Conservation (phyloP, 2,113 vertebrate genomes). For the Ameiurus melas region DNA sequence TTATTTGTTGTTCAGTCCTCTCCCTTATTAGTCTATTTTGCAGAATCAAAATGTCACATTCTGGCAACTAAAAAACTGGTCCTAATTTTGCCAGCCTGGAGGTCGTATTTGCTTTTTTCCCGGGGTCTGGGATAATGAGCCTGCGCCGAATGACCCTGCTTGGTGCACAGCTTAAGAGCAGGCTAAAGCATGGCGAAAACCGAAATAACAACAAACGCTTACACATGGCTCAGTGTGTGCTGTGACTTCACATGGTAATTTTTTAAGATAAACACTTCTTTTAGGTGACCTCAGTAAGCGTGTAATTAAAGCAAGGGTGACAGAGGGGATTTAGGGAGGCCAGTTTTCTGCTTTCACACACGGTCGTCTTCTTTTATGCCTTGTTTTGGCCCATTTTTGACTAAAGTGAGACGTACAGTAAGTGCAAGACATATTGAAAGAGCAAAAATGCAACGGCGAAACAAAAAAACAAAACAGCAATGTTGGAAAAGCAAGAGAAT, state of each 20-base stretch:
- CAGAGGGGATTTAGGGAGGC: not conserved
- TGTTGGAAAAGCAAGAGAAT: not conserved
- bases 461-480: too few relatives aligned
- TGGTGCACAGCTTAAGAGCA: conserved; percentile 46
- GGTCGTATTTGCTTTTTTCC: conserved; percentile 64
- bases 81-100: conserved; percentile 54
- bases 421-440: not conserved
- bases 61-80: conserved; percentile 48
- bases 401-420: not conserved
- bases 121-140: conserved; percentile 74
- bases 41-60: conserved; percentile 55
- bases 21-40: conserved; percentile 54
- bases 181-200: conserved; percentile 45
- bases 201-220: conserved; percentile 55
- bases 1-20: conserved; percentile 47
- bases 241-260: conserved; percentile 27
- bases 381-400: not conserved
- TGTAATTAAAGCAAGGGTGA: conserved; percentile 49
- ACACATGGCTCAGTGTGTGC: conserved; percentile 5
- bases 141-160: conserved; percentile 63
- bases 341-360: not conserved
- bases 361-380: not conserved
- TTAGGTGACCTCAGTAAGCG: conserved; percentile 32
- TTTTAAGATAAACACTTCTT: conserved; percentile 46
- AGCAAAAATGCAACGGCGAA: not conserved